Conservation (phyloP, 23 tunicate species). For the Trididemnum miniatum region DNA sequence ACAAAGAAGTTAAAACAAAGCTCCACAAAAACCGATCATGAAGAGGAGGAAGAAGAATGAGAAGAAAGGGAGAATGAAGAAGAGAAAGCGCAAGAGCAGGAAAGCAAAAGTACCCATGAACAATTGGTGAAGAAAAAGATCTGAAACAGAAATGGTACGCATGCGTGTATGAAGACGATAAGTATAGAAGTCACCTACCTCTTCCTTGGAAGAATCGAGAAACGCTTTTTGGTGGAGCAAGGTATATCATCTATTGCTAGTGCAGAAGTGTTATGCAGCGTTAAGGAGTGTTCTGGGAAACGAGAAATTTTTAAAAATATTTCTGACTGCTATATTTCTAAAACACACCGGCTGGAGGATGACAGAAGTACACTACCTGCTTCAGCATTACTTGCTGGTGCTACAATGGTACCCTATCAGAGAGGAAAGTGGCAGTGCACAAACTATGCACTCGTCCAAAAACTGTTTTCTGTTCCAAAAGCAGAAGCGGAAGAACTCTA, state of each 20-base stretch:
- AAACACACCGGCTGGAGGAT: background rate
- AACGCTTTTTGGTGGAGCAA: background rate
- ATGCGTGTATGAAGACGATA: background rate
- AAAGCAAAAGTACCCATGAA: background rate
- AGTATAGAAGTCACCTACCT: background rate
- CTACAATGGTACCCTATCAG: background rate
- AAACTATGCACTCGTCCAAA: background rate
- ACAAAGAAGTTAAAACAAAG: too few species aligned
- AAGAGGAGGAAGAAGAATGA: background rate
- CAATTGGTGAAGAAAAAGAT: background rate
- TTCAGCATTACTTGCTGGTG: background rate
- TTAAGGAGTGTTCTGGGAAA: background rate
- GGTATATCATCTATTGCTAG: background rate
- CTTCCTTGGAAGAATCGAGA: background rate
- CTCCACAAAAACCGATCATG: background rate
- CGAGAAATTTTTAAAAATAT: background rate
- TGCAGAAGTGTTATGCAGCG: background rate
- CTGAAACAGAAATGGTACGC: background rate
- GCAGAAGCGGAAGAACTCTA: background rate
- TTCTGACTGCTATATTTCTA: background rate
- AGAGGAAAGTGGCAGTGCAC: background rate
- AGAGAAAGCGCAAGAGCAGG: background rate
- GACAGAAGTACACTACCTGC: background rate
- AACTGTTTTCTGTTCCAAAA: background rate
- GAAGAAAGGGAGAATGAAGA: background rate